Base-by-base conservation (phyloP, 2,888 invertebrate genomes). In the Apodemia hepburni region DNA sequence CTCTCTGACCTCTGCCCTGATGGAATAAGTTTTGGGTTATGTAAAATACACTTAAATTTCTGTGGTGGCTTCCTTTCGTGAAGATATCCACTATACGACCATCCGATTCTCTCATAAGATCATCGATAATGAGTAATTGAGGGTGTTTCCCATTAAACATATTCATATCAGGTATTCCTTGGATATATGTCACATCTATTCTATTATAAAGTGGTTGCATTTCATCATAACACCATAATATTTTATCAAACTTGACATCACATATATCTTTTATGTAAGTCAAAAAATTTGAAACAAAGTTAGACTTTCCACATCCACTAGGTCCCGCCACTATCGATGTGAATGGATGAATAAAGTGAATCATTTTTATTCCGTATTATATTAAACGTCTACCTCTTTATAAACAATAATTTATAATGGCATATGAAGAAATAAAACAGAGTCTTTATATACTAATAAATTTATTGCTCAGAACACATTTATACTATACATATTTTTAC, bases 91-190 rank as follows among this genome's bases (percentile, higher is more conserved):
- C 73, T 42, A 75, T 64, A 1, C 73, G 64, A 9, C 73, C 71
- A 70, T 73, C 70, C 33, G 70, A 70, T 67, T 75, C 74, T 62
- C 72, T 72, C 73, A 74, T 75, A n/a, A 74, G 65, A 61, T 73
- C 74, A 70, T 73, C 73, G 58, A 74, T 73, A 59, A 75, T 73
- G 7, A 73, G 35, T 17, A 75, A 67, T 12, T 70, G 58, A 27
- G 71, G 65, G 33, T 68, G 9, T 60, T 68, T 66, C 3, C 68
- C 69, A 68, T 70, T 68, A 67, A 72, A 74, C 70, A 73, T 73
- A 59, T 29, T 69, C 3, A 74, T 60, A 65, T 74, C 70, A 17
- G 71, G 73, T n/a, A 75, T 68, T 12, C 73, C 73, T 61, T 73
- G 73, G 65, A 61, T 47, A 58, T 74, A 74, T 15, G 64, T 65